Base-by-base conservation (phyloP, 2,113 vertebrate species). In the Leucosticte australis region DNA sequence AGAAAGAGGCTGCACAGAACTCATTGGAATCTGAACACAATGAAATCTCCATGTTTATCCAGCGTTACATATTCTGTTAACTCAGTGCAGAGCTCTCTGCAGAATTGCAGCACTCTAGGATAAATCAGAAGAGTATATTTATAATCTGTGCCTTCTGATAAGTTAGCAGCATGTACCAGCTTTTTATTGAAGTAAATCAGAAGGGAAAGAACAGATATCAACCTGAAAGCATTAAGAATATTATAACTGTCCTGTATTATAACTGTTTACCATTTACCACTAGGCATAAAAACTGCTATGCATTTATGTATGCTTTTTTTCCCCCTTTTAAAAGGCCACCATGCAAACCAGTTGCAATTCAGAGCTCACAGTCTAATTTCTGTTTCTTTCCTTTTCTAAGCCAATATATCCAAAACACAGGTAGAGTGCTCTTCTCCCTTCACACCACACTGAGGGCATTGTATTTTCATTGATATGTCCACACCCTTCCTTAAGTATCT, bases 161-260 rank as follows among this genome's bases (percentile, higher is more conserved):
- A 89, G 19, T 68, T 46, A 95, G 77, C 85, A 94, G 53, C 85
- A 68, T 65, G 42, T 91, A 91, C 63, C 35, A 21, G 75, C 24
- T 94, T 59, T 80, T 69, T 77, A 79, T 31, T 83, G 70, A 94
- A 95, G 64, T 89, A 93, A 27, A 60, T 80, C 73, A 87, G 81
- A 90, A 94, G 50, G 57, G 53, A 47, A 96, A 76, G 37, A 95
- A 91, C 53, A 96, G 76, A 57, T 89, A 92, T 60, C 79, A 94
- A n/a, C 42, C 42, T 81, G 78, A 70, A 76, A 92, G 67, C 20
- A 4, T 33, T 47, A 69, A 64, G 41, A 88, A n/a, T 57, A 94
- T 47, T 69, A 7, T 16, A 73, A 81, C 39, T 60, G 64, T 8
- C 67, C 76, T 63, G 41, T 42, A 15, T 42, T 42, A 42, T 42